Conservation (phyloP, 37 sponge, comb jelly and placozoan species). For the Trichoplax adhaerens region DNA sequence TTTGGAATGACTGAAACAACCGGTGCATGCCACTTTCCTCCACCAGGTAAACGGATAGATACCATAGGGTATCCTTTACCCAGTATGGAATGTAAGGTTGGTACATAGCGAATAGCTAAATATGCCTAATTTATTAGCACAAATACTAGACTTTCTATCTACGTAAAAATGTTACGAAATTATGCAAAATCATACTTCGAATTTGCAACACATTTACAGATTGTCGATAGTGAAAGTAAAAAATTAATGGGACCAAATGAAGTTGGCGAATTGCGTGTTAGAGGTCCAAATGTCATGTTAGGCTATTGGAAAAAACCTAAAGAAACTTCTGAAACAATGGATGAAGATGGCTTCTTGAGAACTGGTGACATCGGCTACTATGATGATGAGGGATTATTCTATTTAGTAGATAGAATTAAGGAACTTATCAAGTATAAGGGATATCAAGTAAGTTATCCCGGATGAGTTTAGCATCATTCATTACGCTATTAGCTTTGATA, state of each 20-base stretch:
- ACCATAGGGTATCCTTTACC: slow-evolving; percentile 35
- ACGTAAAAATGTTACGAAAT: too few relatives aligned
- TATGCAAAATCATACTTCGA: too few relatives aligned
- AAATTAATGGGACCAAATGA: slow-evolving; percentile 15
- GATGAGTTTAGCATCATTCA: too few relatives aligned
- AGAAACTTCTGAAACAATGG: slow-evolving; percentile 30
- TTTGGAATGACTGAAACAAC: slow-evolving; percentile 71
- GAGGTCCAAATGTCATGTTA: slow-evolving; percentile 71
- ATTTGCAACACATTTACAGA: background rate
- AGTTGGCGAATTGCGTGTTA: slow-evolving; percentile 49
- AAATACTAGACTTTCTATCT: too few relatives aligned
- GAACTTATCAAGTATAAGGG: slow-evolving; percentile 91
- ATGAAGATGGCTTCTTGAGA: slow-evolving; percentile 56
- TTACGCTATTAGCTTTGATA: too few relatives aligned
- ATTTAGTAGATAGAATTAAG: slow-evolving; percentile 70
- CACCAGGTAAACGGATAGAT: background rate
- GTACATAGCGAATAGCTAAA: too few relatives aligned
- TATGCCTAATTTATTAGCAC: too few relatives aligned
- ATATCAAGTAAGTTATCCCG: background rate
- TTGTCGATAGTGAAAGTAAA: slow-evolving; percentile 29
- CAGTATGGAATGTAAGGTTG: slow-evolving; percentile 28
- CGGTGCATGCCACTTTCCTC: slow-evolving; percentile 32
- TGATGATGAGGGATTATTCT: slow-evolving; percentile 63
- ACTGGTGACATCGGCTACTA: slow-evolving; percentile 77
- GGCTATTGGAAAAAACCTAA: slow-evolving; percentile 65